A percentile compares a stretch with the other conserved stretches of the same genome.
phyloP scores from a whole-genome alignment of 1,140 invertebrate species.

The Bemisia tabaci region DNA sequence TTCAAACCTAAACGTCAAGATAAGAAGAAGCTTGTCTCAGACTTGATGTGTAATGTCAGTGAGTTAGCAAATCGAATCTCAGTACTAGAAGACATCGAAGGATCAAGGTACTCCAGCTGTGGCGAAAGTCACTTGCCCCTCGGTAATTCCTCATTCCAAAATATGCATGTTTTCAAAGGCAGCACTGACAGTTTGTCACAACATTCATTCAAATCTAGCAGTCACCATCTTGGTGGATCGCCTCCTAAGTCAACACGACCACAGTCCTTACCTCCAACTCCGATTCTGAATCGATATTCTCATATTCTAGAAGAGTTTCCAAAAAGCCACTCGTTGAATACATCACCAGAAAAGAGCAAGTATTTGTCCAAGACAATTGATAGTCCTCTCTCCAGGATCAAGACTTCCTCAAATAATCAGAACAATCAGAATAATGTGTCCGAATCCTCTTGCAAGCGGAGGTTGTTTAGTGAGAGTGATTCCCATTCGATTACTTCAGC shows the following conservation, averaged over 20 bases:
- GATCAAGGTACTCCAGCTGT: slow-evolving; percentile 8
- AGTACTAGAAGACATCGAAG: slow-evolving; percentile 19
- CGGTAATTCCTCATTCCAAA: not conserved
- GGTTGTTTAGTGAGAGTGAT: not conserved
- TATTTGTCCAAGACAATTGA: not conserved
- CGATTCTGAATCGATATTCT: not conserved
- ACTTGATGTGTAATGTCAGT: slow-evolving; percentile 18
- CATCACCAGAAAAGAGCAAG: not conserved
- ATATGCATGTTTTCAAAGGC: not conserved
- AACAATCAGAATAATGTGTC: not conserved
- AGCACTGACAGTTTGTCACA: not conserved
- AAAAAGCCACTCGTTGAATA: not conserved
- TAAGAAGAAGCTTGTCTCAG: slow-evolving; percentile 8
- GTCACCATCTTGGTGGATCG: not conserved
- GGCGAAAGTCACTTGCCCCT: not conserved
- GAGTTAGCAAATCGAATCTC: slow-evolving; percentile 19
- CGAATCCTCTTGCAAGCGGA: not conserved
- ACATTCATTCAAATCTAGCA: not conserved
- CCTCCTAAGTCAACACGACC: not conserved
- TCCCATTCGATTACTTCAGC: not conserved
- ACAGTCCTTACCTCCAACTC: slow-evolving; percentile 3
- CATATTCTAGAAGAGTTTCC: not conserved
- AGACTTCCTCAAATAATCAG: not conserved
- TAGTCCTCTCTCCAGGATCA: not conserved
- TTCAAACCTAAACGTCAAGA: not conserved